Base-by-base conservation (phyloP, 2,797 vertebrate species). In the Lemur catta region DNA sequence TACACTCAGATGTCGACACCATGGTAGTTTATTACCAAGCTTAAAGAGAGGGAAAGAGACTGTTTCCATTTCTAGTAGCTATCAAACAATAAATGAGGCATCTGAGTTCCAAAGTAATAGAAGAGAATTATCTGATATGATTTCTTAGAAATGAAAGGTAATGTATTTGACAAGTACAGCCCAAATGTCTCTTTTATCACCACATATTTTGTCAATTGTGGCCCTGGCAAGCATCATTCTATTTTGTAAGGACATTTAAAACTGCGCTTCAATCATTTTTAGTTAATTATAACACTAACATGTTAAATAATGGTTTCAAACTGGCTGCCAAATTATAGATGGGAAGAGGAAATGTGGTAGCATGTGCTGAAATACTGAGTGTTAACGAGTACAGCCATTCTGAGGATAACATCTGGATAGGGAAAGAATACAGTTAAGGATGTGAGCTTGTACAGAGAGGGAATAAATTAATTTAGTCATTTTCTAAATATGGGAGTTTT, bases 261-360 rank as follows among this genome's bases (percentile, higher is more conserved):
- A 76, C 71, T 35, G 20, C 89, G 18, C 11, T 89, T 93, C 82
- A 81, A 30, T 95, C 15, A 91, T 94, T 95, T 91, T 88, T 63
- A 93, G 88, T 78, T 95, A 91, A 89, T 92, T 95, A 74, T 84
- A 91, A 84, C 6, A 92, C 46, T 93, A 82, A 76, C 55, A 80
- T 78, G n/a, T 78, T 88, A 74, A 94, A 63, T 63, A 89, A 92
- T 65, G 41, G 24, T 71, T 85, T 85, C 30, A 79, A 93, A 86
- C 11, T 3, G 72, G 41, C 88, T 87, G 41, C 41, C 72, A 97
- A 75, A 61, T 92, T 91, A 48, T 57, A 80, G 33, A 61, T 22
- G 38, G 26, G 43, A 93, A 92, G 14, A 26, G 18, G 35, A 90
- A 75, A 85, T 82, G 11, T 85, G 26, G n/a, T 48, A 57, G 22